A percentile compares a stretch with the other conserved stretches of the same genome.
Conservation (phyloP, 1,140 invertebrate genomes). For the Panulirus ornatus region DNA sequence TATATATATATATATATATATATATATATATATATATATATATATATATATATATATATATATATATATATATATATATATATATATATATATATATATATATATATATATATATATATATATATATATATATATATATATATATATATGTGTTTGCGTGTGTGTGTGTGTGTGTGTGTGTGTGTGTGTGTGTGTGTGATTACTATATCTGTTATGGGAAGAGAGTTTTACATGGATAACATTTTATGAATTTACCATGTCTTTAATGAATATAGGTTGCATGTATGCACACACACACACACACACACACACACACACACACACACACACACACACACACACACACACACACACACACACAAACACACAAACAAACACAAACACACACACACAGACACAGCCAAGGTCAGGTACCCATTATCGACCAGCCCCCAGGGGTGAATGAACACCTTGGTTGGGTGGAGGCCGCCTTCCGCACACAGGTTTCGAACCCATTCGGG, state of each 20-base stretch:
- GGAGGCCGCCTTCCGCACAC: no score
- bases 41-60: constrained; percentile 48
- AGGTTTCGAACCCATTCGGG: no score
- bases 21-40: constrained; percentile 52
- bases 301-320: constrained; percentile 16
- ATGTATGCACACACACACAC: background rate
- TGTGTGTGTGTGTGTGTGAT: constrained; percentile 28
- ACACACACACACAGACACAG: no score
- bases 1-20: constrained; percentile 45
- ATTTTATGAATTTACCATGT: background rate
- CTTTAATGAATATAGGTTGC: background rate
- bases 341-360: constrained; percentile 7
- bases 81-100: constrained; percentile 32
- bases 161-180: constrained; percentile 42
- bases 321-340: constrained; percentile 7
- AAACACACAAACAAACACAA: no score
- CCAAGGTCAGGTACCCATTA: no score
- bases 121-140: constrained; percentile 24
- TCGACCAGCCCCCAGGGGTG: no score
- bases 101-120: constrained; percentile 26
- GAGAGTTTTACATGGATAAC: no score
- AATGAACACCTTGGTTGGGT: no score
- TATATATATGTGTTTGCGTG: constrained; percentile 33
- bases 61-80: constrained; percentile 38
- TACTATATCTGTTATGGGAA: background rate